These are phyloP conservation scores for Bujurquina vittata DNA, from an alignment of 2,113 vertebrate species.

Conservation along the genomic window DNA sequence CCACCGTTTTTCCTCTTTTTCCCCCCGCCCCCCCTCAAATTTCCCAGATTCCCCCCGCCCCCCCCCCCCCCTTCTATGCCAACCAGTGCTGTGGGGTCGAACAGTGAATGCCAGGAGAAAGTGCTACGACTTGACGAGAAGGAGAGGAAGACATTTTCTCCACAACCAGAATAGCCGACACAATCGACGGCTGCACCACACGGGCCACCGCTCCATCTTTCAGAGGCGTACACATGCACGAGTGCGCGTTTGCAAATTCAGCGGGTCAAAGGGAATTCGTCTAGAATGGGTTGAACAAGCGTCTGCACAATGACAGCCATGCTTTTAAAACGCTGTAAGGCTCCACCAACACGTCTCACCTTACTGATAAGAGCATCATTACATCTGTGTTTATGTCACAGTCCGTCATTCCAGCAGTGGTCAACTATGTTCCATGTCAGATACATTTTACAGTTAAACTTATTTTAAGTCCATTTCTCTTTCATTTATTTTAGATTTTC, in stretches of 20 bases:
- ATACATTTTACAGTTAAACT: background rate
- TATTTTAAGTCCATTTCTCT: background rate
- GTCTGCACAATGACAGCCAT: background rate
- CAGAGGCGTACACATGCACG: conserved; percentile 17
- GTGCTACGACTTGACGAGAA: conserved; percentile 53
- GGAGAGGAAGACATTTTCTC: conserved; percentile 26
- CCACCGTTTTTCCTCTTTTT: background rate
- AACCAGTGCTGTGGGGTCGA: conserved; percentile 9
- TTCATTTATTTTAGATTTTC: too few relatives aligned
- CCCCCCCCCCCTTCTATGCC: background rate
- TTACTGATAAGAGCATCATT: background rate
- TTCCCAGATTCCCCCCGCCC: background rate
- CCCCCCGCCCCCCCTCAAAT: background rate
- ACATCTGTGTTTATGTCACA: background rate
- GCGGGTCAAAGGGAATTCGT: conserved; percentile 7
- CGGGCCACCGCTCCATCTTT: conserved; percentile 27
- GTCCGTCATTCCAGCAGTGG: background rate
- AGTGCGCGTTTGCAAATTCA: conserved; percentile 16
- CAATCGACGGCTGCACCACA: background rate
- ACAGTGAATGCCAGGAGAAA: conserved; percentile 30
- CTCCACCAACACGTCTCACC: background rate
- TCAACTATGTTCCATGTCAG: background rate
- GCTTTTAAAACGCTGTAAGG: conserved; percentile 19
- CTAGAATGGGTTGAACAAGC: background rate
- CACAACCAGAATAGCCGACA: conserved; percentile 47